phyloP scores from a whole-genome alignment of 2,888 invertebrate species.

The Ligdia adustata region DNA sequence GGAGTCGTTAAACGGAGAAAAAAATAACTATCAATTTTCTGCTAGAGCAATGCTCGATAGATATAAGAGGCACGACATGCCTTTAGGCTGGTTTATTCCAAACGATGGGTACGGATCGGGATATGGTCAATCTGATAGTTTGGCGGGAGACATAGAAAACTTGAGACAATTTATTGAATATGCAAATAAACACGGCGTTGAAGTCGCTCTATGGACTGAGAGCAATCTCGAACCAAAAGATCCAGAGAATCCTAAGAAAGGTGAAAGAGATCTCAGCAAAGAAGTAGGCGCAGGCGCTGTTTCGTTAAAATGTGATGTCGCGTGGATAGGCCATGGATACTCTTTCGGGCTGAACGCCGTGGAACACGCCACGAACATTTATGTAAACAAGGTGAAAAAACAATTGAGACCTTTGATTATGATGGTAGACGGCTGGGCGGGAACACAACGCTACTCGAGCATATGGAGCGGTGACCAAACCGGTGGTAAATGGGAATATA shows the following conservation, averaged over 20 bases:
- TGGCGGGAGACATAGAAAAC: conserved; percentile 71
- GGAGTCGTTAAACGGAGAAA: conserved; percentile 75
- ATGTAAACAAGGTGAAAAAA: conserved; percentile 49
- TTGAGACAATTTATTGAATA: conserved; percentile 64
- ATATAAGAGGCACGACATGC: conserved; percentile 68
- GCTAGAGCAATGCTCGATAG: conserved; percentile 76
- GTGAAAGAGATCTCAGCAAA: conserved; percentile 69
- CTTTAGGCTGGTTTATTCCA: conserved; percentile 75
- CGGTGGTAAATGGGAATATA: conserved; percentile 78
- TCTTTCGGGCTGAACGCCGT: conserved; percentile 72
- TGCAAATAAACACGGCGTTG: conserved; percentile 61
- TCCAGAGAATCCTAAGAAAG: conserved; percentile 69
- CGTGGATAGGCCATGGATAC: conserved; percentile 74
- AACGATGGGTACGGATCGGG: conserved; percentile 78
- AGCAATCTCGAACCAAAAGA: conserved; percentile 66
- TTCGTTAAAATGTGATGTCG: conserved; percentile 76
- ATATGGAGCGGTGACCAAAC: conserved; percentile 76
- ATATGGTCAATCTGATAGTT: conserved; percentile 71
- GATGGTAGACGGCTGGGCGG: conserved; percentile 78
- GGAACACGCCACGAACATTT: conserved; percentile 63
- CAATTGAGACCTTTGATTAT: conserved; percentile 62
- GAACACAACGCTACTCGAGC: conserved; percentile 70
- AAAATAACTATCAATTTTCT: conserved; percentile 75
- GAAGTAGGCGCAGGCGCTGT: conserved; percentile 67
- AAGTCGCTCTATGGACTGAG: conserved; percentile 75